A percentile compares a stretch with the other conserved stretches of the same genome.
These are phyloP conservation scores for Strix occidentalis DNA, from an alignment of 2,797 vertebrate species.

Conservation along the genomic window DNA sequence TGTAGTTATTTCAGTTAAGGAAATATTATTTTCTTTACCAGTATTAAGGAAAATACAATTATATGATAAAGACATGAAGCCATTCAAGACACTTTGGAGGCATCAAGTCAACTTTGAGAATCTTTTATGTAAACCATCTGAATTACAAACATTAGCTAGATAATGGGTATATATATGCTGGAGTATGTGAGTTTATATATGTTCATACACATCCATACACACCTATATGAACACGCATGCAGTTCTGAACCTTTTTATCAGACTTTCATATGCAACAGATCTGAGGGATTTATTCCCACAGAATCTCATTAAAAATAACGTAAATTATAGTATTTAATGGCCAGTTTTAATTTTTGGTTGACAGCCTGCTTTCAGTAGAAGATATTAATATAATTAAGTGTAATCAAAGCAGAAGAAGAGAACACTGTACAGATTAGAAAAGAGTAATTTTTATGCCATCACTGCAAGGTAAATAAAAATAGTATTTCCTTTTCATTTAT, in stretches of 20 bases:
- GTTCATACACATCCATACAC: rapidly evolving
- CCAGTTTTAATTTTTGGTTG: neutral
- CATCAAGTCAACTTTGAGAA: neutral
- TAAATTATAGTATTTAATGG: neutral
- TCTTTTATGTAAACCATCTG: neutral
- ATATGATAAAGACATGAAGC: neutral
- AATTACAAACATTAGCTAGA: neutral
- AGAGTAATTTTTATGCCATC: neutral
- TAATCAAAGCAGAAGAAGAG: neutral
- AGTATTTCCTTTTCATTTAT: neutral
- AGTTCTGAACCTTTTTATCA: neutral
- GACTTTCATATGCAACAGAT: neutral
- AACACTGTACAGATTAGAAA: neutral
- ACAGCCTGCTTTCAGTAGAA: neutral
- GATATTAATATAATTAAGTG: neutral
- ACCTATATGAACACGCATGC: neutral
- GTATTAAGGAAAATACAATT: neutral
- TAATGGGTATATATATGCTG: neutral
- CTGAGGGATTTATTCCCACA: neutral
- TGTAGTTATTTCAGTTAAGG: neutral
- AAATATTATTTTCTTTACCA: neutral
- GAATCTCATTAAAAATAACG: neutral
- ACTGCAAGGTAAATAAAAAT: neutral
- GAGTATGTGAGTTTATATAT: neutral
- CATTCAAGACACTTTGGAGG: neutral